Evolutionary conservation across 2,888 invertebrate species (phyloP).

Genomic region (Notodonta ziczac): DNA sequence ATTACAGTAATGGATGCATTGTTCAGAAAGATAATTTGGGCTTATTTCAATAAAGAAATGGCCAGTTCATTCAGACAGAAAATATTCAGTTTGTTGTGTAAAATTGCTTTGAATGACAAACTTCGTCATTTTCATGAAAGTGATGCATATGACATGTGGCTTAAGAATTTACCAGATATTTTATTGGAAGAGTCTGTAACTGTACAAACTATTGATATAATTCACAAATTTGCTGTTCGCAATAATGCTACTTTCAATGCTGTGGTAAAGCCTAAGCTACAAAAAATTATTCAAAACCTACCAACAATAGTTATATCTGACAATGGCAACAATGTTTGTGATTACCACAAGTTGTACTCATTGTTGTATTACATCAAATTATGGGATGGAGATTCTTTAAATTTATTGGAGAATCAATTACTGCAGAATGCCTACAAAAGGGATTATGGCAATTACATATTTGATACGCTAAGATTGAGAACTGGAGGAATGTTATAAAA

Average conservation of each 20-base stretch:
- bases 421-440: constrained; percentile 57
- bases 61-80: constrained; percentile 61
- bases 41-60: constrained; percentile 62
- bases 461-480: constrained; percentile 68
- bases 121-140: constrained; percentile 64
- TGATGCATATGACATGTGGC: constrained; percentile 77
- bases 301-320: constrained; percentile 68
- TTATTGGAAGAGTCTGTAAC: constrained; percentile 79
- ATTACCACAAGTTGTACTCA: constrained; percentile 81
- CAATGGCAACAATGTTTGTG: constrained; percentile 61
- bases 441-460: constrained; percentile 69
- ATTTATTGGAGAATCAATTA: constrained; percentile 71
- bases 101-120: constrained; percentile 72
- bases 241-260: constrained; percentile 79
- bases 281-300: constrained; percentile 74
- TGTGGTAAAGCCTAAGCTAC: constrained; percentile 70
- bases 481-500: constrained; percentile 44
- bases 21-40: constrained; percentile 67
- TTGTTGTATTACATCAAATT: constrained; percentile 80
- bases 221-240: constrained; percentile 84
- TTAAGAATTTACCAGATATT: constrained; percentile 83
- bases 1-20: constrained; percentile 59
- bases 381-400: constrained; percentile 72
- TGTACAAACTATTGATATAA: constrained; percentile 79
- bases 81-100: constrained; percentile 72